Conservation (phyloP, 2,113 vertebrate genomes). For the Lutjanus erythropterus region DNA sequence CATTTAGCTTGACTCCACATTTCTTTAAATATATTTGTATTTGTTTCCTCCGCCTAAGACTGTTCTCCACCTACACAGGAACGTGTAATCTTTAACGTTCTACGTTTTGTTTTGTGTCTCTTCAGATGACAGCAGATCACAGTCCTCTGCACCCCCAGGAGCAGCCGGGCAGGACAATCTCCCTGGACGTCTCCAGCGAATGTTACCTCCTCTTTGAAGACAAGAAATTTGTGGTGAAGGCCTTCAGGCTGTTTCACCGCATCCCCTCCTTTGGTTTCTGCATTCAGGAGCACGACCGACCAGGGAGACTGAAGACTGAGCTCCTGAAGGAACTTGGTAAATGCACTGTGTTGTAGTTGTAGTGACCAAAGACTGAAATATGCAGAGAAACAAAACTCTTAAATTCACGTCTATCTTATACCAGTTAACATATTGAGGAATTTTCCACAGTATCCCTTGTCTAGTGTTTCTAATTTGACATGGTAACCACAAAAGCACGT, state of each 20-base stretch:
- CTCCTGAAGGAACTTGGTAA: conserved; percentile 90
- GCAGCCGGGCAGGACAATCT: conserved; percentile 80
- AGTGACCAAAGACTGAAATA: too few relatives aligned
- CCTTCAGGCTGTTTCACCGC: conserved; percentile 92
- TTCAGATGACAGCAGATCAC: conserved; percentile 44
- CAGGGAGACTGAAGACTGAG: conserved; percentile 88
- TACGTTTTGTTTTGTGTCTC: not conserved
- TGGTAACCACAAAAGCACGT: not conserved
- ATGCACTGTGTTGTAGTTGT: too few relatives aligned
- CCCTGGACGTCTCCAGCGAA: conserved; percentile 78
- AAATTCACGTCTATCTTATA: not conserved
- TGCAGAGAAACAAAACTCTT: not conserved
- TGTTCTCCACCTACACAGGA: too few relatives aligned
- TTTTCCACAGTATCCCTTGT: not conserved
- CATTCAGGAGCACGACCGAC: conserved; percentile 88
- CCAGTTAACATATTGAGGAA: not conserved
- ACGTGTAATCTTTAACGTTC: too few relatives aligned
- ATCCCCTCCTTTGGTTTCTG: conserved; percentile 95
- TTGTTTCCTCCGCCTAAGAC: too few relatives aligned
- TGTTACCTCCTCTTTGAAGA: conserved; percentile 88
- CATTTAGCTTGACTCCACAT: too few relatives aligned
- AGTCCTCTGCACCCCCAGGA: conserved; percentile 83
- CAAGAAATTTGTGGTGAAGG: conserved; percentile 87
- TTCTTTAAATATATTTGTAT: too few relatives aligned
- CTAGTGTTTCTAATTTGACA: not conserved